Conservation (phyloP, 2,113 vertebrate species). For the Ranitomeya imitator region DNA sequence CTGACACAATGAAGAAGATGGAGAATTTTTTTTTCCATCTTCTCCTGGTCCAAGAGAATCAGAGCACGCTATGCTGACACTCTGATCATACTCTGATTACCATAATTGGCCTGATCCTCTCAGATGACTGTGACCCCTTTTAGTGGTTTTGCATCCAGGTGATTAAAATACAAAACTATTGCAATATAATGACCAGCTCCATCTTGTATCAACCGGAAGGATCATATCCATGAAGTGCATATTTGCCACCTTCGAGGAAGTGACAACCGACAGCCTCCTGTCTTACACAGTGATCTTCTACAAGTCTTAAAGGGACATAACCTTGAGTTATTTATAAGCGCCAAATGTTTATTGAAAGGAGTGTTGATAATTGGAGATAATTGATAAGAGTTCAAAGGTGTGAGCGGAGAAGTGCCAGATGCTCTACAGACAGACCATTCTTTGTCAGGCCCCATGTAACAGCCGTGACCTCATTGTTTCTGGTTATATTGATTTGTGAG, state of each 20-base stretch:
- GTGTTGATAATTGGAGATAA: conserved; percentile 60
- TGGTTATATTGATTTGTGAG: background rate
- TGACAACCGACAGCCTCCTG: background rate
- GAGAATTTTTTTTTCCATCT: too few relatives aligned
- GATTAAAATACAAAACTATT: background rate
- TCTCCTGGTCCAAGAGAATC: too few relatives aligned
- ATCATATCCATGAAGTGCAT: conserved; percentile 8
- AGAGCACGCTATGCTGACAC: too few relatives aligned
- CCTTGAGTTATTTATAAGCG: conserved; percentile 53
- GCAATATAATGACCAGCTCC: background rate
- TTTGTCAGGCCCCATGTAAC: conserved; percentile 18
- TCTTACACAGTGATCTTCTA: background rate
- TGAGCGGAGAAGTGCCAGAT: conserved; percentile 61
- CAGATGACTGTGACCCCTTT: too few relatives aligned
- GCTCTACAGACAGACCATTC: conserved; percentile 21
- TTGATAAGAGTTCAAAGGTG: conserved; percentile 63
- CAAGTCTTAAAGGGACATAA: conserved; percentile 57
- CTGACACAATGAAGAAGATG: too few relatives aligned
- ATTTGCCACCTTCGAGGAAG: conserved; percentile 30
- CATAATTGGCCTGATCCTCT: too few relatives aligned
- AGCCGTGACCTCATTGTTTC: background rate
- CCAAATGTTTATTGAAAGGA: conserved; percentile 54
- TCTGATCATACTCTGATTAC: too few relatives aligned
- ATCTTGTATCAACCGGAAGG: background rate
- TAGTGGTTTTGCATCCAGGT: too few relatives aligned